Percentiles rank a stretch among this genome's conserved stretches.
These are phyloP conservation scores for Lampropteryx suffumata DNA, from an alignment of 2,888 invertebrate species.

Conservation along the genomic window DNA sequence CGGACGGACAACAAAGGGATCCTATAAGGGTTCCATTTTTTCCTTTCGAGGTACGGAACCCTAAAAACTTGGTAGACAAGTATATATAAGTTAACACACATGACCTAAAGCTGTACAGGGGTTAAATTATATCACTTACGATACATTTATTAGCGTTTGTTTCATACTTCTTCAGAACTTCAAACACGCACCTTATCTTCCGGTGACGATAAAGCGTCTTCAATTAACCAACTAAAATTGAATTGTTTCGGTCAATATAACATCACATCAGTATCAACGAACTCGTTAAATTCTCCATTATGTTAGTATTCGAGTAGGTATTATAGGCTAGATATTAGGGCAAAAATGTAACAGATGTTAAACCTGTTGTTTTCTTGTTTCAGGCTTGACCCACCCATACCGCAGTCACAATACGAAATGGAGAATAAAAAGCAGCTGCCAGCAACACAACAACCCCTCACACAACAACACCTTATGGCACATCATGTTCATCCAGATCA, in stretches of 20 bases:
- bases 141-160: conserved; percentile 2
- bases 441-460: conserved; percentile 81
- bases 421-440: conserved; percentile 84
- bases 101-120: too few species aligned
- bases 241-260: conserved; percentile 52
- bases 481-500: conserved; percentile 78
- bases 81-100: too few species aligned
- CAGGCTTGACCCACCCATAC: conserved; percentile 89
- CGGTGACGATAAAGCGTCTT: conserved; percentile 53
- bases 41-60: too few species aligned
- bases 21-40: too few species aligned
- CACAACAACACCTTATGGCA: conserved; percentile 72
- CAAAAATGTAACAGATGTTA: conserved; percentile 11
- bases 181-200: conserved; percentile 47
- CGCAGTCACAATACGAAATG: conserved; percentile 84
- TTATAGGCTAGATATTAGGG: not conserved
- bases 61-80: too few species aligned
- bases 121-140: too few species aligned
- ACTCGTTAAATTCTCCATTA: not conserved
- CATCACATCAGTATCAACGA: conserved; percentile 36
- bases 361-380: conserved; percentile 58
- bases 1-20: too few species aligned
- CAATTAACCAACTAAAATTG: conserved; percentile 58
- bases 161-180: conserved; percentile 1
- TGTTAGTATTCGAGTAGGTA: too few species aligned